A percentile compares a stretch with the other conserved stretches of the same genome.
These are phyloP conservation scores for Chaetura pelagica DNA, from an alignment of 2,113 vertebrate species.

Conservation along the genomic window DNA sequence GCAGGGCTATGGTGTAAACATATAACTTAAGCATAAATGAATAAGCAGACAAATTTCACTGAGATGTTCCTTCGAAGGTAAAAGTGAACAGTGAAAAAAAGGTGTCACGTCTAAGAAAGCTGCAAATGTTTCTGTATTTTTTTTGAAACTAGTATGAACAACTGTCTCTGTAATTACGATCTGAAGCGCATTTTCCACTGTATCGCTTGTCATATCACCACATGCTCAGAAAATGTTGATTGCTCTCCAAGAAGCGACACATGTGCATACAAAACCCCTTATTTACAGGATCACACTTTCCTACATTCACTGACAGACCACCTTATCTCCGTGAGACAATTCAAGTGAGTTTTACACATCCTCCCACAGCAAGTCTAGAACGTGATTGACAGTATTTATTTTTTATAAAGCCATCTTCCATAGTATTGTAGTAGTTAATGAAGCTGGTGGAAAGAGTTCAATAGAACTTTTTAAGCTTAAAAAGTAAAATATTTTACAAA, in stretches of 20 bases:
- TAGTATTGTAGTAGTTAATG: background rate
- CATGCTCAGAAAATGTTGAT: background rate
- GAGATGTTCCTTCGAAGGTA: background rate
- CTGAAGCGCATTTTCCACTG: background rate
- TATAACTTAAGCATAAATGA: background rate
- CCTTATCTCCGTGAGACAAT: background rate
- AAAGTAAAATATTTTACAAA: background rate
- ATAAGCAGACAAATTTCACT: background rate
- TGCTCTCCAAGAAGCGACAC: background rate
- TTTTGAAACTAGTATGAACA: background rate
- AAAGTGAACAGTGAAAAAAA: background rate
- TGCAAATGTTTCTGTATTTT: background rate
- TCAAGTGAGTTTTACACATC: background rate
- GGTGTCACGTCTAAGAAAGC: background rate
- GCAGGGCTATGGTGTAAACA: background rate
- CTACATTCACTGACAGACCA: background rate
- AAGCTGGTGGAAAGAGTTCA: background rate
- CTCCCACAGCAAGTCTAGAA: background rate
- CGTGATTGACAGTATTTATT: background rate
- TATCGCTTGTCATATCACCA: background rate
- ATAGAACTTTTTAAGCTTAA: background rate
- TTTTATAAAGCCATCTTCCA: background rate
- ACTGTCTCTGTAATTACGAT: background rate
- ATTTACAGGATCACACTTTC: background rate
- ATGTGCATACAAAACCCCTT: background rate